These are phyloP conservation scores for Leptinotarsa haldemani DNA, from an alignment of 2,888 invertebrate species.

Conservation along the genomic window DNA sequence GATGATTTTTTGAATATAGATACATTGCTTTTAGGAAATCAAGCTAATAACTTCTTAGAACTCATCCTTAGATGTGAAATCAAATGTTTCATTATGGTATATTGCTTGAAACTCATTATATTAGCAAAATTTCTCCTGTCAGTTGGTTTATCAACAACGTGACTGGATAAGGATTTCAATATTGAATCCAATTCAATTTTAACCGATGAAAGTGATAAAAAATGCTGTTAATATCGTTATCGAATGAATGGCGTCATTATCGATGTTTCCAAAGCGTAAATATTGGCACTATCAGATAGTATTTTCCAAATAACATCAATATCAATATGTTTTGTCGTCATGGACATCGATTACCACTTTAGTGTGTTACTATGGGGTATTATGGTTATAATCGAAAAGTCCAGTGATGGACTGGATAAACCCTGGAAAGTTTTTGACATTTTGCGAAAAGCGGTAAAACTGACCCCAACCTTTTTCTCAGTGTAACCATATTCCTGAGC, in stretches of 20 bases:
- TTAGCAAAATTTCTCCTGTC: neutral
- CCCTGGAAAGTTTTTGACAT: no score
- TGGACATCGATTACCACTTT: conserved; percentile 6
- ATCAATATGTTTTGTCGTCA: conserved; percentile 2
- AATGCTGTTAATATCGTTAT: neutral
- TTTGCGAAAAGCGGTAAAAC: no score
- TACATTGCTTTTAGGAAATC: no score
- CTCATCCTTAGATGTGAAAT: no score
- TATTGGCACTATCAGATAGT: conserved; percentile 12
- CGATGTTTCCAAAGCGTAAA: neutral
- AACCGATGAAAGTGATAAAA: neutral
- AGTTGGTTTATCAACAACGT: neutral
- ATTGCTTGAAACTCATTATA: neutral
- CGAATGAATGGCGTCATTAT: neutral
- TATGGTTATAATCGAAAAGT: neutral
- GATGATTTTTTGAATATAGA: no score
- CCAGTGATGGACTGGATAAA: no score
- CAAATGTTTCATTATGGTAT: no score
- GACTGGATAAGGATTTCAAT: conserved; percentile 8
- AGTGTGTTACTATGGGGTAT: neutral
- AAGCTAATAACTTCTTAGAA: no score
- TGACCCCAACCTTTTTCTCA: no score
- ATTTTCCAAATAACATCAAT: conserved; percentile 2
- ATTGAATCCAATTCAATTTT: neutral
- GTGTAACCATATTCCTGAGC: no score